phyloP scores from a whole-genome alignment of 1,140 invertebrate genomes.

The Atta colombica region DNA sequence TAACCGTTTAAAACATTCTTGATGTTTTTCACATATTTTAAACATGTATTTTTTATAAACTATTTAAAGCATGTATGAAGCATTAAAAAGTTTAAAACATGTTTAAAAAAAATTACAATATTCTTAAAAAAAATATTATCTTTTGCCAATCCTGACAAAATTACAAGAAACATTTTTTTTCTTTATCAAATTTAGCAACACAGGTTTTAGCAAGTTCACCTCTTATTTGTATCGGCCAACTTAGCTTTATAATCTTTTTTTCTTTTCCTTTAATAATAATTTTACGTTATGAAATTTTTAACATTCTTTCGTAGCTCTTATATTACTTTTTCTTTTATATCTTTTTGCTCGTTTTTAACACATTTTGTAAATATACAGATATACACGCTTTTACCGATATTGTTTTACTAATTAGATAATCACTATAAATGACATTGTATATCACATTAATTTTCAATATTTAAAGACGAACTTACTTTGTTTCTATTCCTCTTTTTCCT shows the following conservation, averaged over 20 bases:
- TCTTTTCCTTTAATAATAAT: conserved; percentile 35
- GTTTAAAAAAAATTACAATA: too few relatives aligned
- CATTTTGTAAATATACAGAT: conserved; percentile 44
- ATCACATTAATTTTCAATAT: conserved; percentile 71
- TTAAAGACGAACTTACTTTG: conserved; percentile 34
- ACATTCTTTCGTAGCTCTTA: conserved; percentile 38
- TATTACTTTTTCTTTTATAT: conserved; percentile 27
- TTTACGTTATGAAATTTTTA: conserved; percentile 42
- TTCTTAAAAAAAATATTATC: too few relatives aligned
- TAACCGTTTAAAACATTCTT: too few relatives aligned
- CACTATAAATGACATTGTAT: conserved; percentile 68
- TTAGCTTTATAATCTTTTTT: conserved; percentile 41
- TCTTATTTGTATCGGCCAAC: conserved; percentile 17
- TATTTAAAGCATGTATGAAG: too few relatives aligned
- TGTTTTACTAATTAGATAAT: conserved; percentile 36
- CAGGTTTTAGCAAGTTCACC: conserved; percentile 12
- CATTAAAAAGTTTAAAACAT: too few relatives aligned
- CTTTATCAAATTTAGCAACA: not conserved
- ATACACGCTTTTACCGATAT: conserved; percentile 23
- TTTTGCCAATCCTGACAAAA: not conserved
- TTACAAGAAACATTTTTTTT: not conserved
- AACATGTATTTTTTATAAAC: too few relatives aligned
- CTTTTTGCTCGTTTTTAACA: conserved; percentile 37
- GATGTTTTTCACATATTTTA: too few relatives aligned
- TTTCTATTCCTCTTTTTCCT: not conserved